Evolutionary conservation across 2,888 invertebrate species (phyloP).

Genomic region (Papilio demoleus): DNA sequence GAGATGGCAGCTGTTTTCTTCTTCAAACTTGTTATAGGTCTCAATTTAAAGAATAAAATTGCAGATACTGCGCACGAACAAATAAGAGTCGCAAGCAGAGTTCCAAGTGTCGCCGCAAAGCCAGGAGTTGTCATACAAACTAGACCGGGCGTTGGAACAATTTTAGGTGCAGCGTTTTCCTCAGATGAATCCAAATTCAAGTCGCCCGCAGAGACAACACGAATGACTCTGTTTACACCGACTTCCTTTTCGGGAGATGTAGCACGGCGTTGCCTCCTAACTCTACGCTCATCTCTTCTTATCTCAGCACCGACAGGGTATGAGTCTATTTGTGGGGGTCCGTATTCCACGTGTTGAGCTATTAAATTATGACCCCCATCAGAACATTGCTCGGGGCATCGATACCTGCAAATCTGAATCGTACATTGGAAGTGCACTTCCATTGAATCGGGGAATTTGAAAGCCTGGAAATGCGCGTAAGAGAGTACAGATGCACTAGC

Average conservation of each 20-base stretch:
- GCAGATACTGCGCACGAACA: conserved; percentile 94
- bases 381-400: conserved; percentile 96
- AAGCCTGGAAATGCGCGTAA: conserved; percentile 97
- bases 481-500: conserved; percentile 95
- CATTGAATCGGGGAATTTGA: conserved; percentile 98
- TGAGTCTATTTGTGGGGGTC: conserved; percentile 85
- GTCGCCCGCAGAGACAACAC: conserved; percentile 96
- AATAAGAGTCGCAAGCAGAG: conserved; percentile 91
- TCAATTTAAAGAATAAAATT: conserved; percentile 91
- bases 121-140: conserved; percentile 98
- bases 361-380: conserved; percentile 82
- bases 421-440: conserved; percentile 98
- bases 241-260: conserved; percentile 89
- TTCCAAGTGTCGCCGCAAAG: conserved; percentile 92
- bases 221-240: conserved; percentile 94
- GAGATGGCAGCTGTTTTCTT: conserved; percentile 80
- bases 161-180: conserved; percentile 83
- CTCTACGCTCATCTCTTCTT: conserved; percentile 89
- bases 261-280: conserved; percentile 85
- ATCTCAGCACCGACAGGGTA: conserved; percentile 85
- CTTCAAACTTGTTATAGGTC: conserved; percentile 85
- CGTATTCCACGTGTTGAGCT: conserved; percentile 86
- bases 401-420: conserved; percentile 96
- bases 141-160: conserved; percentile 87
- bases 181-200: conserved; percentile 91